Base-by-base conservation (phyloP, 2,797 vertebrate genomes). In the Aphelocoma californica region DNA sequence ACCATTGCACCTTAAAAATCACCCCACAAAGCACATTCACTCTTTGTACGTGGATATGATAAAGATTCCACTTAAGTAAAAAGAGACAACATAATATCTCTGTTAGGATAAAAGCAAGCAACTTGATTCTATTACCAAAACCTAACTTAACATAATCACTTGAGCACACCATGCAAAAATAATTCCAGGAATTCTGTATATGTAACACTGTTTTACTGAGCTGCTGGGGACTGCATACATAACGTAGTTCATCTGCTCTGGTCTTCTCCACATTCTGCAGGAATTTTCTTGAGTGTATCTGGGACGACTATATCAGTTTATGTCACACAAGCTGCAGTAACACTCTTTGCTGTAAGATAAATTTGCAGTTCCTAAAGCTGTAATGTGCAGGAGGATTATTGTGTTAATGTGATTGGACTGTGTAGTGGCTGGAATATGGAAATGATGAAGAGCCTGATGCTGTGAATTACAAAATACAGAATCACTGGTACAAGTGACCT, bases 391-490 rank as follows among this genome's bases (percentile, higher is more conserved):
- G 42, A 88, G 72, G 90, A 94, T 95, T 95, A 93, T 26, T 70
- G 45, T 90, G 61, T 69, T 95, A 79, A 90, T 90, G 89, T 90
- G 81, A 91, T 88, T 92, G 82, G 84, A 65, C 74, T 65, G 15
- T 64, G 51, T 7, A 23, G 67, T 56, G 54, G 45, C 54, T 92
- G 75, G 34, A 74, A 47, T 15, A 72, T 10, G 90, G 90, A 85
- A 81, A 56, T 58, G 10, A 56, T 67, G 32, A 92, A 81, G 17
- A 93, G 24, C 47, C 54, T 69, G 69, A 65, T 40, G 34, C 8
- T 47, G n/a, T 70, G 79, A 77, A 65, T 80, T 80, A 70, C 7
- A 50, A 82, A 87, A 85, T 20, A 32, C 1, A 3, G 53, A 77
- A 61, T 85, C 69, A 71, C 3, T n/a, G 17, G 8, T 40, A 23